These are phyloP conservation scores for Pontoporia blainvillei DNA, from an alignment of 2,113 vertebrate species.

Conservation along the genomic window DNA sequence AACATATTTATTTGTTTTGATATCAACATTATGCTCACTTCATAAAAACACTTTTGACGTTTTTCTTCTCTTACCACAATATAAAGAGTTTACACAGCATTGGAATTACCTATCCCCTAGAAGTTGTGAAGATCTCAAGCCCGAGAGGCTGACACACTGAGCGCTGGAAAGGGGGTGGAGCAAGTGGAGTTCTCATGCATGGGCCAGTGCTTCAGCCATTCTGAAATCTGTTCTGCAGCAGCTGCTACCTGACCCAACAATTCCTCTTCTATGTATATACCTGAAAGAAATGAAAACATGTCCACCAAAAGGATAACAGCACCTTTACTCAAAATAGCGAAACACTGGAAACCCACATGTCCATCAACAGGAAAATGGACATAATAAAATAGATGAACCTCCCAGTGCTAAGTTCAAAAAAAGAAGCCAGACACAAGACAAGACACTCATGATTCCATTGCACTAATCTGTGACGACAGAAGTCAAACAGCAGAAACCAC, in stretches of 20 bases:
- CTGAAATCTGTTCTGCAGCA: too few relatives aligned
- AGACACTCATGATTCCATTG: background rate
- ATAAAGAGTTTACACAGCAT: background rate
- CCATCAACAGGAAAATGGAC: background rate
- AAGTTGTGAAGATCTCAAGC: background rate
- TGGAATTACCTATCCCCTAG: background rate
- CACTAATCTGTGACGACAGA: background rate
- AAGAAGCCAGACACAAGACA: background rate
- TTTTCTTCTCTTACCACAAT: background rate
- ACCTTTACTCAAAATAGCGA: background rate
- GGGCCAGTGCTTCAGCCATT: too few relatives aligned
- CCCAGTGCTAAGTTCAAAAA: background rate
- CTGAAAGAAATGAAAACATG: background rate
- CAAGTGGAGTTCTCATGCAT: background rate
- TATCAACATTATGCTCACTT: background rate
- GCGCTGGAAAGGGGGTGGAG: background rate
- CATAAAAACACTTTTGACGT: background rate
- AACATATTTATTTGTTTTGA: background rate
- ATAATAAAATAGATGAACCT: background rate
- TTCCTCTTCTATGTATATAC: background rate
- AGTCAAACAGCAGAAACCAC: background rate
- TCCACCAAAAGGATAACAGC: background rate
- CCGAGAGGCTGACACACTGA: background rate
- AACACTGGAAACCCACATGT: background rate
- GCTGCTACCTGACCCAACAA: background rate